These are phyloP conservation scores for Cuculus canorus DNA, from an alignment of 2,797 vertebrate genomes.

Conservation along the genomic window DNA sequence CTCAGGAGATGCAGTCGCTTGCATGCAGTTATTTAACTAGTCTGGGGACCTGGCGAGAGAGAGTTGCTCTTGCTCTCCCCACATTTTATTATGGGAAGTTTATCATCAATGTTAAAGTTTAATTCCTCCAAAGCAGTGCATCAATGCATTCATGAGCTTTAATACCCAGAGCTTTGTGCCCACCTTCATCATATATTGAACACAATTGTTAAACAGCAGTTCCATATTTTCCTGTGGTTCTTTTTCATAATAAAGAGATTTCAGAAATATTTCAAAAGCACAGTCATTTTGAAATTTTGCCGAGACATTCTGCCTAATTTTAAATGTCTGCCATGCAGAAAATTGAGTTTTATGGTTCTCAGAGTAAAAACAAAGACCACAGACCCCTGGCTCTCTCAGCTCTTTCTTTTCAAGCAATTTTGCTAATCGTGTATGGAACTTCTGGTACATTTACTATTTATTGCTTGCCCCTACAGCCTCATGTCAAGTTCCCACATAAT, in stretches of 20 bases:
- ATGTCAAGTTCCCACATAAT: neutral
- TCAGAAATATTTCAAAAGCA: slow-evolving; percentile 4
- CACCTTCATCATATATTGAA: slow-evolving; percentile 32
- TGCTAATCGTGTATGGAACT: neutral
- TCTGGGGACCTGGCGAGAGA: slow-evolving; percentile 51
- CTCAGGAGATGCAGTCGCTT: slow-evolving; percentile 20
- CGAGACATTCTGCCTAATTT: slow-evolving; percentile 19
- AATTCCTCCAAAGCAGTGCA: slow-evolving; percentile 76
- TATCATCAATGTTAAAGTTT: slow-evolving; percentile 80
- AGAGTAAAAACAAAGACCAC: slow-evolving; percentile 2
- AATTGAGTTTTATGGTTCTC: slow-evolving; percentile 30
- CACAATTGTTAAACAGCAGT: neutral
- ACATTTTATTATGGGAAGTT: slow-evolving; percentile 74
- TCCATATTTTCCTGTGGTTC: neutral
- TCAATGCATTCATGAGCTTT: slow-evolving; percentile 79
- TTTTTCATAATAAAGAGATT: slow-evolving; percentile 28
- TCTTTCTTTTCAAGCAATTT: neutral
- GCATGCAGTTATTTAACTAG: slow-evolving; percentile 49
- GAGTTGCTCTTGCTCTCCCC: slow-evolving; percentile 60
- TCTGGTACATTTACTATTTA: neutral
- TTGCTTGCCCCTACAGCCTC: neutral
- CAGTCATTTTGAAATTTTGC: neutral
- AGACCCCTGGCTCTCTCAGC: neutral
- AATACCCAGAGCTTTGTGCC: slow-evolving; percentile 67
- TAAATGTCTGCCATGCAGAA: slow-evolving; percentile 31